phyloP scores from a whole-genome alignment of 23 tunicate species.

The Halocynthia roretzi region DNA sequence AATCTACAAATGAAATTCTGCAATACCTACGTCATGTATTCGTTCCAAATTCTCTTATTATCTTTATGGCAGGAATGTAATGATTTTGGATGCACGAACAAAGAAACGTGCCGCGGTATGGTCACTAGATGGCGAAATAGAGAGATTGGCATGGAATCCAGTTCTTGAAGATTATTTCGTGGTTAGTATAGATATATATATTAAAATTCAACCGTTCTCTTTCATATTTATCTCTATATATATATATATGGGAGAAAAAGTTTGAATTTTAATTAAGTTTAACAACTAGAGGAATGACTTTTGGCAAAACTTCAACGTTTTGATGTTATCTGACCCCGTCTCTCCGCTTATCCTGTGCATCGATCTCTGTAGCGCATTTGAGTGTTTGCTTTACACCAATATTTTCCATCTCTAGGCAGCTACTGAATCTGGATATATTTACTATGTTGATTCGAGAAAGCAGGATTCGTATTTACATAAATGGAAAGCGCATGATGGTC shows the following conservation, averaged over 20 bases:
- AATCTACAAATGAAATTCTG: too few relatives aligned
- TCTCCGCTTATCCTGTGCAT: too few relatives aligned
- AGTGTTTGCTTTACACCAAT: too few relatives aligned
- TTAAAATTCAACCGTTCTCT: neutral
- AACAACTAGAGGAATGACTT: neutral
- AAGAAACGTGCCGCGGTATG: slow-evolving; percentile 8
- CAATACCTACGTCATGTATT: too few relatives aligned
- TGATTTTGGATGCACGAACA: neutral
- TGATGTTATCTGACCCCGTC: too few relatives aligned
- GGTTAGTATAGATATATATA: slow-evolving; percentile 13
- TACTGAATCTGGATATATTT: slow-evolving; percentile 36
- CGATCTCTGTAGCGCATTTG: too few relatives aligned
- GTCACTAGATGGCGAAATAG: slow-evolving; percentile 48
- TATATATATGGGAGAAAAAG: neutral
- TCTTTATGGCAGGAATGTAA: slow-evolving; percentile 11
- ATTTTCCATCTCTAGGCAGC: slow-evolving; percentile 24
- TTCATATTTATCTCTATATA: neutral
- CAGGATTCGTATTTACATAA: slow-evolving; percentile 16
- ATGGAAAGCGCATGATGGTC: slow-evolving; percentile 60
- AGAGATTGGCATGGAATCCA: slow-evolving; percentile 51
- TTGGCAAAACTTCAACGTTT: too few relatives aligned
- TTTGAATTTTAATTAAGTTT: neutral
- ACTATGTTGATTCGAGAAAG: slow-evolving; percentile 49
- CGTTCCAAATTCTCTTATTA: too few relatives aligned
- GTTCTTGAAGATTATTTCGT: slow-evolving; percentile 35